A percentile compares a stretch with the other conserved stretches of the same genome.
phyloP scores from a whole-genome alignment of 30 jellyfish, hydroid and myxozoan species.

The Aurelia coerulea region DNA sequence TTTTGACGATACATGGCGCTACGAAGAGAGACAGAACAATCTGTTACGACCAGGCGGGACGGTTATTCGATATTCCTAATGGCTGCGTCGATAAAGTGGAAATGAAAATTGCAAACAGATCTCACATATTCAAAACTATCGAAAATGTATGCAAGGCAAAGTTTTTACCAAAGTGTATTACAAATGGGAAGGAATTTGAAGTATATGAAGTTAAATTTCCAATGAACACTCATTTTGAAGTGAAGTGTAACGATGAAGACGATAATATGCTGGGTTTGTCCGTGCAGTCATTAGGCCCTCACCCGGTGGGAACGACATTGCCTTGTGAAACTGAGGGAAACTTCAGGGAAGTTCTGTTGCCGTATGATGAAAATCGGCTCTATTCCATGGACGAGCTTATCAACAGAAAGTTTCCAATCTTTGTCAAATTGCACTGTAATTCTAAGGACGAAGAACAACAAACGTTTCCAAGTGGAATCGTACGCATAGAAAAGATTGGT shows the following conservation, averaged over 20 bases:
- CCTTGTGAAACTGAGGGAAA: constrained; percentile 6
- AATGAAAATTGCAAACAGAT: not conserved
- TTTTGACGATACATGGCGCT: constrained; percentile 16
- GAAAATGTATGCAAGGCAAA: not conserved
- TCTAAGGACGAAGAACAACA: not conserved
- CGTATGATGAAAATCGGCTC: constrained; percentile 4
- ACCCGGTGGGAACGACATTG: constrained; percentile 4
- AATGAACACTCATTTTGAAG: constrained; percentile 27
- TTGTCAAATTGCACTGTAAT: not conserved
- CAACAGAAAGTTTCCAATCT: not conserved
- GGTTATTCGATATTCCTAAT: constrained; percentile 2
- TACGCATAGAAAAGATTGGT: not conserved
- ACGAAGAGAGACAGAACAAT: not conserved
- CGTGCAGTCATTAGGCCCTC: constrained; percentile 32
- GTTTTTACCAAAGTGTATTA: constrained; percentile 11
- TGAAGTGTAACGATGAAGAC: not conserved
- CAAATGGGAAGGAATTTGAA: constrained; percentile 2
- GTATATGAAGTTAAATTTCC: constrained; percentile 11
- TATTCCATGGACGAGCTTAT: not conserved
- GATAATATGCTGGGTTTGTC: constrained; percentile 11
- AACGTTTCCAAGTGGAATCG: constrained; percentile 5
- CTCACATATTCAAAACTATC: not conserved
- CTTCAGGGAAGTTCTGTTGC: constrained; percentile 15
- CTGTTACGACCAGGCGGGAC: constrained; percentile 14
- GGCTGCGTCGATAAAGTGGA: not conserved